phyloP scores from a whole-genome alignment of 1,140 invertebrate species.

The Drosophila arizonae region DNA sequence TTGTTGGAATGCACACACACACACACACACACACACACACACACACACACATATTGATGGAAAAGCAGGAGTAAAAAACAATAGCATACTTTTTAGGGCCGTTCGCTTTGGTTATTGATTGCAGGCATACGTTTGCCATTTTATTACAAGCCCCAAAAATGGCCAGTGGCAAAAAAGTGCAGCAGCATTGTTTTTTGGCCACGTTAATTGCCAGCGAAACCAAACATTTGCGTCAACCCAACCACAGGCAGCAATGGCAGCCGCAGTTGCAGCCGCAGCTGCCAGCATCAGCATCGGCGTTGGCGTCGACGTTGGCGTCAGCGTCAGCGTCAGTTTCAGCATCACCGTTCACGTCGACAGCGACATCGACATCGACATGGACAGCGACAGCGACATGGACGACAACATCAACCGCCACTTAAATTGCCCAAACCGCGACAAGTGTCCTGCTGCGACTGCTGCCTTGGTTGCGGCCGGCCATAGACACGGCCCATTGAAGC shows the following conservation, averaged over 20 bases:
- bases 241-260: conserved; percentile 47
- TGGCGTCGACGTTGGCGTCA: neutral
- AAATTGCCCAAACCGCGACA: conserved; percentile 80
- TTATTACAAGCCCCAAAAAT: conserved; percentile 67
- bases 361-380: conserved; percentile 50
- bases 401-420: conserved; percentile 77
- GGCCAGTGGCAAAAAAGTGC: conserved; percentile 38
- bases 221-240: conserved; percentile 75
- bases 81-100: conserved; percentile 52
- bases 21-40: conserved; percentile 15
- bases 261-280: neutral
- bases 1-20: conserved; percentile 13
- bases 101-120: conserved; percentile 67
- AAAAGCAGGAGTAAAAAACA: conserved; percentile 11
- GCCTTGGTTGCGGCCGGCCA: conserved; percentile 42
- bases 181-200: conserved; percentile 44
- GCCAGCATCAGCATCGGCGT: neutral
- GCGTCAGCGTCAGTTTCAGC: conserved; percentile 13
- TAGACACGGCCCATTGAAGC: conserved; percentile 67
- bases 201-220: conserved; percentile 78
- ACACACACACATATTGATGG: neutral
- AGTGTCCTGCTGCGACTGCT: conserved; percentile 57
- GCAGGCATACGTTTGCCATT: conserved; percentile 76
- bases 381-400: conserved; percentile 64
- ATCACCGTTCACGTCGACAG: conserved; percentile 1